Percentiles rank a stretch among this genome's conserved stretches.
Conservation (phyloP, 2,888 invertebrate genomes). For the Ochropleura leucogaster region DNA sequence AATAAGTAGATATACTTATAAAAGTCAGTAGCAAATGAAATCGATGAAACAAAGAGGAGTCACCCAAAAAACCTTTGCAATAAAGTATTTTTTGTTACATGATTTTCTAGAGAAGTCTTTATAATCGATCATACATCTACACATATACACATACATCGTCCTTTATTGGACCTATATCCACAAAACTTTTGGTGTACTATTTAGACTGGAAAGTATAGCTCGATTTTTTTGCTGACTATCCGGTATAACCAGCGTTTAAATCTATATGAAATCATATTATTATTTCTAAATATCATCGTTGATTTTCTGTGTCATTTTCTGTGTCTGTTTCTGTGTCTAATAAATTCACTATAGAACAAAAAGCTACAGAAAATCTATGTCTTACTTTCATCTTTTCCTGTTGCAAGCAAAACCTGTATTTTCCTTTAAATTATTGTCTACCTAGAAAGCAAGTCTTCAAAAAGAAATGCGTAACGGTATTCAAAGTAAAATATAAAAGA, state of each 20-base stretch:
- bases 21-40: too few species aligned
- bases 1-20: too few species aligned
- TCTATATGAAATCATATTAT: not conserved
- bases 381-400: not conserved
- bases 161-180: conserved; percentile 26
- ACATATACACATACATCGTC: too few species aligned
- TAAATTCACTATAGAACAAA: not conserved
- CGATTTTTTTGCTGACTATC: not conserved
- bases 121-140: too few species aligned
- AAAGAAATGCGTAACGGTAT: conserved; percentile 3
- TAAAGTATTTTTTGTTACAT: not conserved
- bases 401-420: not conserved
- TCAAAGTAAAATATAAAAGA: conserved; percentile 21
- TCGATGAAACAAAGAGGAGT: too few species aligned
- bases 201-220: not conserved
- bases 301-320: too few species aligned
- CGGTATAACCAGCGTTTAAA: not conserved
- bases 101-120: not conserved
- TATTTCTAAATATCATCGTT: not conserved
- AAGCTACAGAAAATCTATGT: not conserved
- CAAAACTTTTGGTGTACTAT: not conserved
- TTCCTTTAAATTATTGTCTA: not conserved
- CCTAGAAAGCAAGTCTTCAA: not conserved
- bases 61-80: too few species aligned
- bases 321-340: not conserved